A percentile compares a stretch with the other conserved stretches of the same genome.
Conservation (phyloP, 2,113 vertebrate species). For the Laterallus jamaicensis region DNA sequence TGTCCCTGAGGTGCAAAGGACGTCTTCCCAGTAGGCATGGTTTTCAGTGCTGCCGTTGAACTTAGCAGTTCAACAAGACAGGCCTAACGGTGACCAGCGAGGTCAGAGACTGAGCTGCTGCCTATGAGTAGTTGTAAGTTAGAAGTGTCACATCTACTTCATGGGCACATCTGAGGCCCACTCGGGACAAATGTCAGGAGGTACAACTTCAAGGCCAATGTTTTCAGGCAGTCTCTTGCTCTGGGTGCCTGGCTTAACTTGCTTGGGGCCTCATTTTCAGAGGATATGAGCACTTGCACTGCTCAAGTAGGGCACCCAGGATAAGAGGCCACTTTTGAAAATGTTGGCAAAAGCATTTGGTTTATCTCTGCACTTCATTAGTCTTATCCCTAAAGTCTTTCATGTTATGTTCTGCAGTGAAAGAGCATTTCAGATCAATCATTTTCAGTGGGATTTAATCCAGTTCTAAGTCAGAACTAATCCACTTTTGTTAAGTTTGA, state of each 20-base stretch:
- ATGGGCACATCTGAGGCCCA: background rate
- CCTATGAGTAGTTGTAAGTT: background rate
- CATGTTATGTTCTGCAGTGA: background rate
- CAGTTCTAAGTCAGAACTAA: conserved; percentile 10
- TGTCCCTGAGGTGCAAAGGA: background rate
- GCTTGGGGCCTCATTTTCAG: background rate
- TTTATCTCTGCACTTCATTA: conserved; percentile 37
- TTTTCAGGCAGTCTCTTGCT: background rate
- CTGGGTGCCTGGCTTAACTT: background rate
- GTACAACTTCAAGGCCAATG: background rate
- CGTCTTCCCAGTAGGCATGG: background rate
- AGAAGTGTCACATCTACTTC: background rate
- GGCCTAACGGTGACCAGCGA: background rate
- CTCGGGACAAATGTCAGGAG: background rate
- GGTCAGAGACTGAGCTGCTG: background rate
- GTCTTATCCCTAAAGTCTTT: conserved; percentile 23
- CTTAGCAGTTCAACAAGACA: background rate
- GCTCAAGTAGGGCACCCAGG: background rate
- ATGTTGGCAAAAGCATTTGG: background rate
- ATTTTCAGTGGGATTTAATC: conserved; percentile 22
- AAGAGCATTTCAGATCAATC: conserved; percentile 31
- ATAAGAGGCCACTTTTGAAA: conserved; percentile 7
- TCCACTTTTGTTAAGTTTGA: conserved; percentile 34
- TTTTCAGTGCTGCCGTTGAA: background rate
- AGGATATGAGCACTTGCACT: background rate